Evolutionary conservation across 1,140 invertebrate species (phyloP).

Genomic region (Palaemon carinicauda): DNA sequence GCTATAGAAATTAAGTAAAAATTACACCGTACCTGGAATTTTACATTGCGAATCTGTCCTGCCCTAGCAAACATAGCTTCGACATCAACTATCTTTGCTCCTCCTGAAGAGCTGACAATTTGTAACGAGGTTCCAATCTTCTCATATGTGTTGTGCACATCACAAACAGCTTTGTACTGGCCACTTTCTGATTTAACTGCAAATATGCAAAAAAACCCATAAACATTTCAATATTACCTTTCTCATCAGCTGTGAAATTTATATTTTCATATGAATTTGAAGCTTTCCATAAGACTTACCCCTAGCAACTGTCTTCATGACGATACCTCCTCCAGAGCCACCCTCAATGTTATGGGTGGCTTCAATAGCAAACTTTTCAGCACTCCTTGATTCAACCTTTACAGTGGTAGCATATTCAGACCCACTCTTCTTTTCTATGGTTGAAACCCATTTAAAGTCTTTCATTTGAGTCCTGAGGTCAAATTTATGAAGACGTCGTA

Average conservation of each 20-base stretch:
- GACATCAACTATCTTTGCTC: background rate
- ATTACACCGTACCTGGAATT: background rate
- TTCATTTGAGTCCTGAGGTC: background rate
- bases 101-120: background rate
- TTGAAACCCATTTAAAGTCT: background rate
- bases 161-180: background rate
- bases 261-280: no score
- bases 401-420: background rate
- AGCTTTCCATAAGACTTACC: background rate
- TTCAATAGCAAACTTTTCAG: no score
- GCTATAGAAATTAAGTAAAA: background rate
- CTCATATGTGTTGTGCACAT: background rate
- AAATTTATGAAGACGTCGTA: background rate
- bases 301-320: background rate
- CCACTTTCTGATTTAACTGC: background rate
- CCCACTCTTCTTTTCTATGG: no score
- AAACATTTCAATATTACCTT: no score
- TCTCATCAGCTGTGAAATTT: no score
- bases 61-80: background rate
- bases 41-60: background rate
- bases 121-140: background rate
- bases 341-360: background rate
- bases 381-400: no score
- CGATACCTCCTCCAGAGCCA: background rate
- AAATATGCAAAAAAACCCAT: background rate